Evolutionary conservation across 1,140 invertebrate species (phyloP), one percentile per base, ranked within the genome.

Genomic region (Trichonephila clavata): DNA sequence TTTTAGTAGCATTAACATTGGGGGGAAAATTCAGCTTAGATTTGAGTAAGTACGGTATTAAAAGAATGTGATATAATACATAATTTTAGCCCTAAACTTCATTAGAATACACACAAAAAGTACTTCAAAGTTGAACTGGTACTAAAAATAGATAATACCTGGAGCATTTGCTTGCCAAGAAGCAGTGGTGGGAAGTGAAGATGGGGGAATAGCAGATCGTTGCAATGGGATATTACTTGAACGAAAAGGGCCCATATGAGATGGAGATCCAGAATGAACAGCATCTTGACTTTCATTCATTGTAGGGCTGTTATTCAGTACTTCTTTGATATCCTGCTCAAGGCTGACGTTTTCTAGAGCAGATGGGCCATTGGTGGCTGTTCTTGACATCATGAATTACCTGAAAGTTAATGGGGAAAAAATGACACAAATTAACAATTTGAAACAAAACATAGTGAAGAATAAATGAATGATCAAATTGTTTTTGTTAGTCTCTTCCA

Each of bases 261-360:
- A 94, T 95, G 96, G 94, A 95, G 96, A 50, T 96, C 97, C 97
- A 50, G 97, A 97, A 95, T 97, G 97, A 59, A 98, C 97, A 59
- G 97, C 97, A 94, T 96, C 97, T 95, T 97, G 97, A 94, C 97
- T 97, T 94, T 98, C 97, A 94, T 98, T 97, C 94, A 98, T 96
- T 8, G 97, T 97, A 32, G 98, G 97, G 50, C 97, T 97, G 95
- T 98, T 98, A 95, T 98, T 98, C 77, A 98, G 95, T 97, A 98
- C 98, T 96, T 98, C 98, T 95, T 98, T 97, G 95, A 98, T 97
- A 96, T 98, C 98, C 89, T 97, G 96, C 95, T 98, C 97, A 95
- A 96, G 95, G 43, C 57, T 88, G 14, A 92, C 71, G 86, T 92
- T 94, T 91, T 94, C 93, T 80, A 91, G 60, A 24, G 94, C 84